Evolutionary conservation across 2,113 vertebrate species (phyloP), one percentile per base, ranked within the genome.

Genomic region (Prinia subflava): DNA sequence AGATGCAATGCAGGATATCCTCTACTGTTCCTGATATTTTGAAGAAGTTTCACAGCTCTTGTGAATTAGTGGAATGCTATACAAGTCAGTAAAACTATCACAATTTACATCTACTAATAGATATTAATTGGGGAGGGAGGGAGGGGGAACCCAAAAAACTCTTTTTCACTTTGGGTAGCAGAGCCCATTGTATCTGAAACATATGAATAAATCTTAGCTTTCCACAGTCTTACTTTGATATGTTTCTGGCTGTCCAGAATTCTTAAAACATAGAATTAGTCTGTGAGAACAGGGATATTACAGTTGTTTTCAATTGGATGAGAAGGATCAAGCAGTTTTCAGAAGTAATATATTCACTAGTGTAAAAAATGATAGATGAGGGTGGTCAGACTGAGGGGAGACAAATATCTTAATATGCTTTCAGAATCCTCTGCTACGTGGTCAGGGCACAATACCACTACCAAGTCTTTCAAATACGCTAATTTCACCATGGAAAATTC

Each of bases 101-200:
- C 11, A 60, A 57, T 76, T 76, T 87, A 70, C 21, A 56, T 46
- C 33, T 42, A 57, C 35, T 53, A 25, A 63, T 15, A 39, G 24
- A 15, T 4, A 70, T 39, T 39, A 46, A 31, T 60, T 47, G 9
- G 7, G 19, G 10, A 4, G 21, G 11, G 11, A 22, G 0, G 2
- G n/a, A 4, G 2, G 2, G 8, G 30, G 4, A 6, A 23, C 5
- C 4, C 1, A 24, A 5, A 41, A 59, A 21, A 3, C 5, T 10
- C 1, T 21, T 31, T 19, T 78, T 83, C 6, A 22, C 8, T 80
- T 35, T 49, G 17, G 6, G 10, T n/a, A 60, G 19, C 11, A 87
- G 5, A 47, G 5, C 16, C 22, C 13, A 41, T 18, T 37, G 11
- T 30, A 55, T 28, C 55, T 67, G 35, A 68, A 71, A 31, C 18